Evolutionary conservation across 2,113 vertebrate genomes (phyloP).

Genomic region (Dasyprocta punctata): DNA sequence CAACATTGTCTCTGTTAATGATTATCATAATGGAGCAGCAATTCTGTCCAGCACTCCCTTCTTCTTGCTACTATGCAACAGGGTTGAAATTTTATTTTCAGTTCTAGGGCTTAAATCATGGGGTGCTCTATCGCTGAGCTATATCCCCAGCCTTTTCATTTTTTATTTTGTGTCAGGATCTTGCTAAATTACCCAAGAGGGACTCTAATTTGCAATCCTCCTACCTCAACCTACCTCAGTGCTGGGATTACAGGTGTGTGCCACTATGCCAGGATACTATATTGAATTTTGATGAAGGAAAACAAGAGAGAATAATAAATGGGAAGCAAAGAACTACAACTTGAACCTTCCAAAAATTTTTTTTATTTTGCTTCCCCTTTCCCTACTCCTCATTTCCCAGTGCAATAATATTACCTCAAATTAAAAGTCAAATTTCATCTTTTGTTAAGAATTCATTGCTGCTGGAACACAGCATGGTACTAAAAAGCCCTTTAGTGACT

Average conservation of each 20-base stretch:
- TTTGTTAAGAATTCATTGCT: constrained; percentile 49
- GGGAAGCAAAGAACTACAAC: neutral
- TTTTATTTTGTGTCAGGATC: neutral
- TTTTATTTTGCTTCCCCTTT: neutral
- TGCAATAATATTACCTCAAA: constrained; percentile 8
- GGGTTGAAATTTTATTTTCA: neutral
- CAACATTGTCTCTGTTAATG: neutral
- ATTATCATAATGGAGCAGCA: neutral
- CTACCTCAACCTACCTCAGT: neutral
- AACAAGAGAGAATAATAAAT: neutral
- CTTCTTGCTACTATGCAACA: neutral
- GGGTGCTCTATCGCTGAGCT: neutral
- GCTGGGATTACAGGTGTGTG: neutral
- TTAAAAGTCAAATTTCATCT: neutral
- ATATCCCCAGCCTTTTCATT: neutral
- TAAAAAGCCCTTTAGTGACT: neutral
- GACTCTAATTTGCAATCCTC: neutral
- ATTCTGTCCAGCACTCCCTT: neutral
- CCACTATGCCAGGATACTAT: neutral
- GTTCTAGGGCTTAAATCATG: neutral
- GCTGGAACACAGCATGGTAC: constrained; percentile 23
- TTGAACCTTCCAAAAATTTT: neutral
- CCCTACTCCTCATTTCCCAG: neutral
- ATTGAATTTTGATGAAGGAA: neutral
- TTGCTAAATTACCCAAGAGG: neutral